phyloP scores from a whole-genome alignment of 2,888 invertebrate species.

The Liodrosophila aerea region DNA sequence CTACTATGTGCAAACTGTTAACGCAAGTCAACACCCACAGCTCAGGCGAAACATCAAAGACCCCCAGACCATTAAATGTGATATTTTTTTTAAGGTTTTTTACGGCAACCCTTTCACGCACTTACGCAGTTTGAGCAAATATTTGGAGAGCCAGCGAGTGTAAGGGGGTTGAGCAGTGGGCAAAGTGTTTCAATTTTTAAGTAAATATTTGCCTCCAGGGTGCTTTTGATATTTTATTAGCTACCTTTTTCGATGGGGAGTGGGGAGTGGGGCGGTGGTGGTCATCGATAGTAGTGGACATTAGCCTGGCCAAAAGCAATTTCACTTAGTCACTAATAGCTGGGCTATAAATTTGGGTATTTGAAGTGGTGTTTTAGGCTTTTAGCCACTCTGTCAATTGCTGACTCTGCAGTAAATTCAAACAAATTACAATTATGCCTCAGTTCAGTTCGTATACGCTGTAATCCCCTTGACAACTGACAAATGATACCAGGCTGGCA shows the following conservation, averaged over 20 bases:
- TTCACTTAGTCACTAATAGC: constrained; percentile 42
- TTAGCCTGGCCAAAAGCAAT: constrained; percentile 66
- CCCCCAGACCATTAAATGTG: constrained; percentile 39
- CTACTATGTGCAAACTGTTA: constrained; percentile 39
- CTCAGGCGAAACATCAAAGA: background rate
- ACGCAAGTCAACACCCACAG: constrained; percentile 56
- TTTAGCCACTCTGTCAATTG: constrained; percentile 45
- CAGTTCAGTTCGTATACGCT: constrained; percentile 5
- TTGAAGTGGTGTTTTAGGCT: constrained; percentile 35
- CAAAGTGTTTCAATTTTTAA: constrained; percentile 71
- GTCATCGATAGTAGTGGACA: constrained; percentile 53
- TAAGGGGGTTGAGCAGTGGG: background rate
- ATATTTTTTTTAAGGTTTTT: constrained; percentile 61
- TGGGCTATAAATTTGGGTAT: constrained; percentile 58
- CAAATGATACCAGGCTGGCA: constrained; percentile 70
- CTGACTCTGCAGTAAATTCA: constrained; percentile 49
- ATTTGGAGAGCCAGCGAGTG: constrained; percentile 16
- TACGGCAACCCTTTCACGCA: constrained; percentile 69
- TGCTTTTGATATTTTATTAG: constrained; percentile 80
- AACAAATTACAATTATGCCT: constrained; percentile 72
- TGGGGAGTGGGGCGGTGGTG: background rate
- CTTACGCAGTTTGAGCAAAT: constrained; percentile 58
- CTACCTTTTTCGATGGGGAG: constrained; percentile 49
- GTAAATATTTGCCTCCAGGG: constrained; percentile 80
- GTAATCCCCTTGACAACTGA: constrained; percentile 57